Conservation (phyloP, 1,140 invertebrate species). For the Pectinophora gossypiella region DNA sequence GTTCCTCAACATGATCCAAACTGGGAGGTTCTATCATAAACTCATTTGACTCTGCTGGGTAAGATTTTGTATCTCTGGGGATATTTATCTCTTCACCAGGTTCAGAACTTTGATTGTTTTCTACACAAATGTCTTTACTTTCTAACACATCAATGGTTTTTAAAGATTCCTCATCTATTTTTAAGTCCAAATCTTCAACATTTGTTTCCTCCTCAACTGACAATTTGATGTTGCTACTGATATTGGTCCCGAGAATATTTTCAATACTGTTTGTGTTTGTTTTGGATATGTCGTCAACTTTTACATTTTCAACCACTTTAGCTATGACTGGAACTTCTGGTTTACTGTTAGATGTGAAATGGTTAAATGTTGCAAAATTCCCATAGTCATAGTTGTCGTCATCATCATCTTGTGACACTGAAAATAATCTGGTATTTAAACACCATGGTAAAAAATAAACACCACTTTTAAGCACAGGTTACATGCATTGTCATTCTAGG, state of each 20-base stretch:
- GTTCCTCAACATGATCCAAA: neutral
- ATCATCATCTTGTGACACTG: slow-evolving; percentile 62
- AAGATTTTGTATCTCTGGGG: too few species aligned
- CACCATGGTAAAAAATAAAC: too few species aligned
- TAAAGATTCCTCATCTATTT: slow-evolving; percentile 38
- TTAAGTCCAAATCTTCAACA: slow-evolving; percentile 70
- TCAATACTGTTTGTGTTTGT: neutral
- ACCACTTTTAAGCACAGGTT: slow-evolving; percentile 2
- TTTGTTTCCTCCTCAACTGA: slow-evolving; percentile 53
- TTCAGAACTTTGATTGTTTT: neutral
- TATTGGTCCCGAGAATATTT: slow-evolving; percentile 16
- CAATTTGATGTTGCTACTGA: slow-evolving; percentile 29
- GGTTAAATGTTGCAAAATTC: slow-evolving; percentile 32
- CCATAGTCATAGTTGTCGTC: slow-evolving; percentile 52
- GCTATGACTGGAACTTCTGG: neutral
- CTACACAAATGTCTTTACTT: neutral
- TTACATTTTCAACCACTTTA: neutral
- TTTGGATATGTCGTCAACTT: neutral
- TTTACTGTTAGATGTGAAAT: slow-evolving; percentile 15
- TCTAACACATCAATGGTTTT: neutral
- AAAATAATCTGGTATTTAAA: too few species aligned
- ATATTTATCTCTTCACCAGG: too few species aligned
- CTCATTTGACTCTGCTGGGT: too few species aligned
- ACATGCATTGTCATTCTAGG: neutral
- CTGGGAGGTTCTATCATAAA: neutral